Evolutionary conservation across 35 echinoderm and acorn worm genomes (phyloP), one percentile per base, ranked within the genome.

Genomic region (Stichopus chloronotus): DNA sequence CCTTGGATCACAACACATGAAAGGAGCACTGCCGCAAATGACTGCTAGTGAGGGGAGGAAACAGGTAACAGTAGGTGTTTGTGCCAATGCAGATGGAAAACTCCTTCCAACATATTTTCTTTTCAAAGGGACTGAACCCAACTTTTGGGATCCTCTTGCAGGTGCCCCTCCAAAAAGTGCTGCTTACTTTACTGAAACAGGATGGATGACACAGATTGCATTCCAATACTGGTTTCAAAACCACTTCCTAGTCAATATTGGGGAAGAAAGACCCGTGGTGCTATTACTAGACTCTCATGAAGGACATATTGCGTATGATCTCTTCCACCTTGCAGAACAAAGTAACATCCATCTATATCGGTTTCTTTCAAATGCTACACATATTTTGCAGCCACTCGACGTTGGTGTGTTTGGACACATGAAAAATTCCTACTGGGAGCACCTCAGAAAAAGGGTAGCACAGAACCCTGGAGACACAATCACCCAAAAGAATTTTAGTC

Each of bases 321-420:
- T 91, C 30, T 91, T 91, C 71, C 9, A 91, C 14, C 13, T 19
- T 24, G 89, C 89, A 78, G 89, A 91, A 78, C 8, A 78, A 57
- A 91, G 43, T 9, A 79, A 78, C n/a, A 78, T 90, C 7, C 58
- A 65, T 25, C 86, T 71, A 7, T 63, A 88, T 57, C 25, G 63
- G 12, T 76, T 91, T 57, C 88, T 91, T 4, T 63, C 88, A 9
- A 91, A 91, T 78, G 88, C 88, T 21, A 91, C 88, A 7, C 88
- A 77, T 53, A n/a, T n/a, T n/a, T n/a, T n/a, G n/a, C n/a, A n/a
- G n/a, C n/a, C n/a, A n/a, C n/a, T n/a, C n/a, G n/a, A n/a, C n/a
- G n/a, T n/a, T n/a, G n/a, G n/a, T n/a, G n/a, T n/a, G n/a, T n/a
- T n/a, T n/a, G n/a, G n/a, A n/a, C n/a, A n/a, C n/a, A n/a, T n/a